phyloP scores from a whole-genome alignment of 2,797 vertebrate species.

The Parambassis ranga region DNA sequence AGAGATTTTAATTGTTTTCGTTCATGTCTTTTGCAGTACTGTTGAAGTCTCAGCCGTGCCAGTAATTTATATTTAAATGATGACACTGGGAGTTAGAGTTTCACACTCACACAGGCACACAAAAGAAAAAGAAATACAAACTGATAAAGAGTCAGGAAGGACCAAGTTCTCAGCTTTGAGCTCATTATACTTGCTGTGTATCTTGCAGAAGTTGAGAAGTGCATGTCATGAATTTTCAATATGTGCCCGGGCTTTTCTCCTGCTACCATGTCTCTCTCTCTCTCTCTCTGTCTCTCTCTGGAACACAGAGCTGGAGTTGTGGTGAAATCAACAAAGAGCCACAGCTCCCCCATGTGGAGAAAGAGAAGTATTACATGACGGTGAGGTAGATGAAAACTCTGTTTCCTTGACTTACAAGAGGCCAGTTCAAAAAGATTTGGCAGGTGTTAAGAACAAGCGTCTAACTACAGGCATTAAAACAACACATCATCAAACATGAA shows the following conservation, averaged over 20 bases:
- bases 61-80: conserved; percentile 39
- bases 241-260: neutral
- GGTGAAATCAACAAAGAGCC: neutral
- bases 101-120: neutral
- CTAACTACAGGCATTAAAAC: too few relatives aligned
- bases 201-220: conserved; percentile 62
- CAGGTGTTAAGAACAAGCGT: too few relatives aligned
- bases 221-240: conserved; percentile 69
- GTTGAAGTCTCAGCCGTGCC: conserved; percentile 28
- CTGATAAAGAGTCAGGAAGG: conserved; percentile 48
- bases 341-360: conserved; percentile 61
- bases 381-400: neutral
- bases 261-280: too few relatives aligned
- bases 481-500: too few relatives aligned
- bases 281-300: neutral
- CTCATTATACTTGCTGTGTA: conserved; percentile 64
- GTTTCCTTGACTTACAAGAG: too few relatives aligned
- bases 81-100: neutral
- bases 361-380: neutral
- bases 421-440: too few relatives aligned
- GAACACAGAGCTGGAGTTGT: neutral
- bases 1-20: conserved; percentile 16
- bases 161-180: conserved; percentile 51
- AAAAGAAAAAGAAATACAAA: conserved; percentile 24
- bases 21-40: conserved; percentile 3